Evolutionary conservation across 2,797 vertebrate species (phyloP).

Genomic region (Caiman crocodilus): DNA sequence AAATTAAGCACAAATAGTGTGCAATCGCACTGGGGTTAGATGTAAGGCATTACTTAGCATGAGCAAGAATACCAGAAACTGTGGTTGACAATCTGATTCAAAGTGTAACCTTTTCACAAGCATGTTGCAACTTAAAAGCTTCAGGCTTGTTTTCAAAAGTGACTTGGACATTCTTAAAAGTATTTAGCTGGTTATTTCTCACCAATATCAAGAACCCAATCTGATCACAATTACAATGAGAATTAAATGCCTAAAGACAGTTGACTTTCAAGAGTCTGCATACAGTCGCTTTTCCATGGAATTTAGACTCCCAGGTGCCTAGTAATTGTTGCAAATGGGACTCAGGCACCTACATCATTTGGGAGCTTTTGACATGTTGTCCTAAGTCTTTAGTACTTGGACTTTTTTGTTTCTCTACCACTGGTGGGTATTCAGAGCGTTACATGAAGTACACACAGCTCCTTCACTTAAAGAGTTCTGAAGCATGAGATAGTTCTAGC

Average conservation of each 20-base stretch:
- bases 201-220: not conserved
- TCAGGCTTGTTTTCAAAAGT: not conserved
- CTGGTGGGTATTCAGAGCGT: not conserved
- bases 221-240: not conserved
- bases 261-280: not conserved
- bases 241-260: not conserved
- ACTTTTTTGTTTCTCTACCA: not conserved
- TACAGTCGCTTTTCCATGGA: not conserved
- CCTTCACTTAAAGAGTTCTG: not conserved
- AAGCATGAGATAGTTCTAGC: not conserved
- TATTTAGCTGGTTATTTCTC: not conserved
- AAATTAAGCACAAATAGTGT: not conserved
- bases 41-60: not conserved
- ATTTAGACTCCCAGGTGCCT: not conserved
- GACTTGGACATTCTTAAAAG: not conserved
- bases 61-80: not conserved
- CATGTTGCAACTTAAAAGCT: not conserved
- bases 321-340: accelerated
- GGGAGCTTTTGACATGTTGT: not conserved
- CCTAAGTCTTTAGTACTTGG: not conserved
- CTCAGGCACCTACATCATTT: not conserved
- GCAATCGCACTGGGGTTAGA: not conserved
- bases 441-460: not conserved
- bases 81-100: not conserved
- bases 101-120: not conserved